Conservation (phyloP, 2,797 vertebrate species). For the Lycodopsis pacificus region DNA sequence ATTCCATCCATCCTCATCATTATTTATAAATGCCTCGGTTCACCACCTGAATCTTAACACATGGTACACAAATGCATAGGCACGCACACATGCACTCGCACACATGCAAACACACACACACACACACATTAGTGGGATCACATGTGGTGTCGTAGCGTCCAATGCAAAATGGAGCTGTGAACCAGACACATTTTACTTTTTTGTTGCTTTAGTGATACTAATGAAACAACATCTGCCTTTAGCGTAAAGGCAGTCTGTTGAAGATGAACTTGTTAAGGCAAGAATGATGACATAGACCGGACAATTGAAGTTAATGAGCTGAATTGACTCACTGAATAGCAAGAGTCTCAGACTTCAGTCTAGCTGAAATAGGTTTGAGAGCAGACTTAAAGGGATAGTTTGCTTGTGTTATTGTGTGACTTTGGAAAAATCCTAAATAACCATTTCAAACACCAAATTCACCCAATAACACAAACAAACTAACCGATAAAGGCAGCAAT, state of each 20-base stretch:
- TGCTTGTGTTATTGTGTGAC: not conserved
- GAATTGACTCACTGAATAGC: slow-evolving; percentile 1
- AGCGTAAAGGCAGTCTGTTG: slow-evolving; percentile 1
- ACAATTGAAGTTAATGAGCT: slow-evolving; percentile 1
- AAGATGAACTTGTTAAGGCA: not conserved
- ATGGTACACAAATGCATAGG: not conserved
- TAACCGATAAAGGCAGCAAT: too few relatives aligned
- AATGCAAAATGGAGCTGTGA: not conserved
- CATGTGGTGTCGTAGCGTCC: not conserved
- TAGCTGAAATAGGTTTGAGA: not conserved
- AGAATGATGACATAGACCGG: not conserved
- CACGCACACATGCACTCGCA: not conserved
- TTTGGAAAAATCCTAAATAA: too few relatives aligned
- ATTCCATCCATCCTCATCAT: slow-evolving; percentile 58
- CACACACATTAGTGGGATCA: not conserved
- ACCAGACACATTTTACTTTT: not conserved
- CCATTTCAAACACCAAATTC: too few relatives aligned
- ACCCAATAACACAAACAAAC: too few relatives aligned
- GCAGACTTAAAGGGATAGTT: not conserved
- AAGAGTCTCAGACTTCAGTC: not conserved
- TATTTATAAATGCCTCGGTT: slow-evolving; percentile 61
- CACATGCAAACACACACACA: not conserved
- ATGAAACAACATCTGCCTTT: slow-evolving; percentile 4
- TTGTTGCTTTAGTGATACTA: not conserved
- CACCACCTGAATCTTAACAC: slow-evolving; percentile 44